Evolutionary conservation across 2,797 vertebrate genomes (phyloP).

Genomic region (Psittacula derbiana): DNA sequence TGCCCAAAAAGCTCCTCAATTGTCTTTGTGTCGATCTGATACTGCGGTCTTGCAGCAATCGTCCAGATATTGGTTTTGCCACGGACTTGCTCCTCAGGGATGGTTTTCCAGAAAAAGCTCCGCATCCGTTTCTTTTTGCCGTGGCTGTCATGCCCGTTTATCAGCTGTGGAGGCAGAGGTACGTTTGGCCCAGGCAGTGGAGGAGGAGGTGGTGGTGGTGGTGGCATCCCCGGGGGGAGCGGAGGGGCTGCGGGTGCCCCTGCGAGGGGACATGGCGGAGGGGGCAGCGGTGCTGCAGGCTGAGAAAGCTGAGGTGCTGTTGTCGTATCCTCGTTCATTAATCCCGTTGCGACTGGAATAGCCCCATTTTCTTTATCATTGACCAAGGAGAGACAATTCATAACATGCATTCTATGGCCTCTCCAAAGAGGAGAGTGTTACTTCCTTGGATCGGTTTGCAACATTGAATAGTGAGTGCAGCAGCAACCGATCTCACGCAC

Average conservation of each 20-base stretch:
- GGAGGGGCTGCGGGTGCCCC: constrained; percentile 39
- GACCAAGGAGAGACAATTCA: constrained; percentile 86
- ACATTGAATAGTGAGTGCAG: not conserved
- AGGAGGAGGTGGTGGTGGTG: constrained; percentile 61
- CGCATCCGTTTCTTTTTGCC: constrained; percentile 90
- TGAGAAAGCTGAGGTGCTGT: constrained; percentile 35
- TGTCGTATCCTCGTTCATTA: constrained; percentile 74
- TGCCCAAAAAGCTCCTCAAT: constrained; percentile 99
- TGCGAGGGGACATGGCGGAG: constrained; percentile 45
- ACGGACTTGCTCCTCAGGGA: constrained; percentile 94
- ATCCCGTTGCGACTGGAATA: constrained; percentile 64
- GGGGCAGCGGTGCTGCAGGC: constrained; percentile 50
- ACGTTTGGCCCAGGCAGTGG: constrained; percentile 62
- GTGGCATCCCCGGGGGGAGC: not conserved
- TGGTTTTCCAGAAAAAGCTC: constrained; percentile 98
- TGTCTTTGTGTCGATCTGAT: constrained; percentile 91
- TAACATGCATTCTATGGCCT: constrained; percentile 86
- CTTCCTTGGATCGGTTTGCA: constrained; percentile 44
- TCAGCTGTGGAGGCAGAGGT: constrained; percentile 58
- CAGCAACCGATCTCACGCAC: not conserved
- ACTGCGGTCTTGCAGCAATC: constrained; percentile 86
- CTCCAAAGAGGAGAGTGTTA: constrained; percentile 67
- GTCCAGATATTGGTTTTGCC: constrained; percentile 98
- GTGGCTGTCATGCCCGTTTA: constrained; percentile 71
- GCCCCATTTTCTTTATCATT: constrained; percentile 88